Evolutionary conservation across 2,888 invertebrate species (phyloP).

Genomic region (Steinernema hermaphroditum): DNA sequence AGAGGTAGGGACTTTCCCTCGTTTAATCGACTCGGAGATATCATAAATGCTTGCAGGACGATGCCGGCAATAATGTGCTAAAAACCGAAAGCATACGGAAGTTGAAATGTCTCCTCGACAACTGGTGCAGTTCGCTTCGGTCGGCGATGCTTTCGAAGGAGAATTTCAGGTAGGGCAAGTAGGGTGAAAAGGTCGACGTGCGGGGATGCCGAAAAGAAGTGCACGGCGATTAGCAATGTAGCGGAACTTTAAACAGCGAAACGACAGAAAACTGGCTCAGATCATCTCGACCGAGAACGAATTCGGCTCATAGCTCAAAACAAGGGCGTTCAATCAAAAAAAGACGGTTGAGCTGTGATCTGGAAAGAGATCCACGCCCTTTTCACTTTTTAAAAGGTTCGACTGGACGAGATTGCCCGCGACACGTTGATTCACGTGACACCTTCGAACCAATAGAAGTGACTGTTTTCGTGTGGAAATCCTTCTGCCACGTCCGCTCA

Average conservation of each 20-base stretch:
- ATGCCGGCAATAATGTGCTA: conserved; percentile 24
- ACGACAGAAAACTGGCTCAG: background rate
- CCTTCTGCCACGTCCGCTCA: background rate
- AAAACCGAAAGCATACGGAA: conserved; percentile 41
- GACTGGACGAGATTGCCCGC: background rate
- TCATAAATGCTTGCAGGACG: conserved; percentile 23
- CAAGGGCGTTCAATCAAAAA: background rate
- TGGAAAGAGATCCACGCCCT: background rate
- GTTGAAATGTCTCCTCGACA: conserved; percentile 43
- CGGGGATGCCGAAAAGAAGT: too few relatives aligned
- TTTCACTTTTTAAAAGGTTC: background rate
- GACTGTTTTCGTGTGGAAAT: background rate
- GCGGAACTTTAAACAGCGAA: background rate
- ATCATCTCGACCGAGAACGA: background rate
- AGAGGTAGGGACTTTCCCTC: conserved; percentile 26
- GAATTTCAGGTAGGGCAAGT: conserved; percentile 37
- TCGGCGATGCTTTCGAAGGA: conserved; percentile 41
- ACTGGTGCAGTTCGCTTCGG: conserved; percentile 44
- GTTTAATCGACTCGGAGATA: background rate
- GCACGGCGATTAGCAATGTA: too few relatives aligned
- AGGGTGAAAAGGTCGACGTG: too few relatives aligned
- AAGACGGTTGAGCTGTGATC: background rate
- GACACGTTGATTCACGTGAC: background rate
- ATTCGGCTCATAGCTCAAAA: background rate
- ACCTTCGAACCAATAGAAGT: background rate